phyloP scores from a whole-genome alignment of 2,888 invertebrate genomes.

The Salticus scenicus region DNA sequence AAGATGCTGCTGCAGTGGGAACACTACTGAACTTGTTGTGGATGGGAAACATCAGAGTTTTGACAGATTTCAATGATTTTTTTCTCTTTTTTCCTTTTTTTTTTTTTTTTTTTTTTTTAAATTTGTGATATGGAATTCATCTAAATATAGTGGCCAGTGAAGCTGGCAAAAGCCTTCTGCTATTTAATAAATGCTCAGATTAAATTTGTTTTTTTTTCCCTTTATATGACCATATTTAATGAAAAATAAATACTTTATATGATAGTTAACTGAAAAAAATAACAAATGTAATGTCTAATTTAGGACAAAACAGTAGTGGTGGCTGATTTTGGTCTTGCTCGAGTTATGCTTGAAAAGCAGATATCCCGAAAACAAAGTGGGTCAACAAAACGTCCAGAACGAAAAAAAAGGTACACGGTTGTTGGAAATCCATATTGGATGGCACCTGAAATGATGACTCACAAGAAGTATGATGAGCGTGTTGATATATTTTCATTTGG shows the following conservation, averaged over 20 bases:
- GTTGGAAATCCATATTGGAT: conserved; percentile 99
- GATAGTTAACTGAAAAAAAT: background rate
- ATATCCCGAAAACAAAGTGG: conserved; percentile 66
- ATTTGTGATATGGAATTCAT: too few species aligned
- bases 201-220: too few species aligned
- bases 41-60: too few species aligned
- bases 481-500: conserved; percentile 97
- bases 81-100: too few species aligned
- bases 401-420: conserved; percentile 93
- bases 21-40: too few species aligned
- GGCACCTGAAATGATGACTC: conserved; percentile 99
- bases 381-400: conserved; percentile 80
- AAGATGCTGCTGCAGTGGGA: too few species aligned
- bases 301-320: conserved; percentile 93
- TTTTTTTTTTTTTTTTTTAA: too few species aligned
- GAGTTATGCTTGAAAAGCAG: conserved; percentile 77
- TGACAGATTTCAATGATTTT: too few species aligned
- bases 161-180: too few species aligned
- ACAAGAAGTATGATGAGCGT: conserved; percentile 95
- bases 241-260: background rate
- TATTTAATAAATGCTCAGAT: too few species aligned
- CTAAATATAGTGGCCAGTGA: too few species aligned
- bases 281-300: conserved; percentile 69
- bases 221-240: too few species aligned
- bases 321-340: conserved; percentile 96